Conservation (phyloP, 2,113 vertebrate species). For the Melanotaenia duboulayi region DNA sequence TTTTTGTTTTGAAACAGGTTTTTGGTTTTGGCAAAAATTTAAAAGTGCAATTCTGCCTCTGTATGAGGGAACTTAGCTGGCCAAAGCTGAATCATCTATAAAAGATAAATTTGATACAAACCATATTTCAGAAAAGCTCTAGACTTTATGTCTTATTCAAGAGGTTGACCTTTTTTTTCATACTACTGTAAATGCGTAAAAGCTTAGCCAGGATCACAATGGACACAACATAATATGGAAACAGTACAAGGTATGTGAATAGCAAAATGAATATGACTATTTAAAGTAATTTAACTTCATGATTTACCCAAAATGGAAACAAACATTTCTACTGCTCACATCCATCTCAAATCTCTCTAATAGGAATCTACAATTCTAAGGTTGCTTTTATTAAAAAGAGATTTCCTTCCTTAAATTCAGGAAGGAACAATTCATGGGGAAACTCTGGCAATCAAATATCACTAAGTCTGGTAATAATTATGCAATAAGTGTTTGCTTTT, state of each 20-base stretch:
- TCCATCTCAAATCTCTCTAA: background rate
- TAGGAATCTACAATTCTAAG: background rate
- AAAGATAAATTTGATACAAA: background rate
- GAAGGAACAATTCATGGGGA: too few relatives aligned
- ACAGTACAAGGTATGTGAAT: too few relatives aligned
- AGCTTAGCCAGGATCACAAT: too few relatives aligned
- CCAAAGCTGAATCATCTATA: slow-evolving; percentile 2
- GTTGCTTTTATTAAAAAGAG: background rate
- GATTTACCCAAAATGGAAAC: background rate
- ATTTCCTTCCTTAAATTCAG: background rate
- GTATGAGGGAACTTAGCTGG: background rate
- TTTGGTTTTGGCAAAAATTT: background rate
- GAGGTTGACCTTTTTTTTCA: too few relatives aligned
- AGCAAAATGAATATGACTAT: too few relatives aligned
- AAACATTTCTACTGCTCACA: background rate
- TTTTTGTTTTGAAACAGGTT: background rate
- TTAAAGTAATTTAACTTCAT: background rate
- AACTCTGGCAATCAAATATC: too few relatives aligned
- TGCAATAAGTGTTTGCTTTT: too few relatives aligned
- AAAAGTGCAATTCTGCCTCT: background rate
- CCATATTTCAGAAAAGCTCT: background rate
- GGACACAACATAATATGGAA: too few relatives aligned
- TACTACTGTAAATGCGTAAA: too few relatives aligned
- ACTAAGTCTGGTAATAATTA: too few relatives aligned
- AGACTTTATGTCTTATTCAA: too few relatives aligned